phyloP scores from a whole-genome alignment of 2,888 invertebrate species.

The Lasioglossum morio region DNA sequence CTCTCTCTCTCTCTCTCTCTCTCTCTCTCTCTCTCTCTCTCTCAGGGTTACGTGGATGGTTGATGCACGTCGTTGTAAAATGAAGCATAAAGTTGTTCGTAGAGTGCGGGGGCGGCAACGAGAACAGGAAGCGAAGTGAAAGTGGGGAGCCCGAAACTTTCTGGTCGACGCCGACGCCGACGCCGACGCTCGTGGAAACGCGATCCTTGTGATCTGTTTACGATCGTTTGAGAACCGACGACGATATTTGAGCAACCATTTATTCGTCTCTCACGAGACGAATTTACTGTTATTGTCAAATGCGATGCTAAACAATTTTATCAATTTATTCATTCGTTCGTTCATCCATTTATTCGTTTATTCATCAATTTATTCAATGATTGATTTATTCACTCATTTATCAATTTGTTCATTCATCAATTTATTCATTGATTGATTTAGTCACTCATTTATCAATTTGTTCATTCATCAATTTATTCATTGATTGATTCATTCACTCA shows the following conservation, averaged over 20 bases:
- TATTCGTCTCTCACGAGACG: background rate
- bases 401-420: no score
- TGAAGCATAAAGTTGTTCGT: constrained; percentile 60
- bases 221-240: constrained; percentile 3
- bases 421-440: rapidly evolving
- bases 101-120: constrained; percentile 31
- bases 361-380: no score
- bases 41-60: constrained; percentile 43
- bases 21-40: no score
- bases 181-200: background rate
- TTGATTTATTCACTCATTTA: rapidly evolving
- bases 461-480: no score
- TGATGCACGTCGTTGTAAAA: constrained; percentile 47
- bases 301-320: no score
- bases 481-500: no score
- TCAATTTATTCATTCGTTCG: no score
- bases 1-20: no score
- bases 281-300: background rate
- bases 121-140: constrained; percentile 58
- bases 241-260: constrained; percentile 5
- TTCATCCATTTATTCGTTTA: no score
- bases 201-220: constrained; percentile 11
- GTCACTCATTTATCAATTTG: no score
- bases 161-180: constrained; percentile 16
- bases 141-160: constrained; percentile 60